Conservation (phyloP, 2,888 invertebrate species). For the Shargacucullia verbasci region DNA sequence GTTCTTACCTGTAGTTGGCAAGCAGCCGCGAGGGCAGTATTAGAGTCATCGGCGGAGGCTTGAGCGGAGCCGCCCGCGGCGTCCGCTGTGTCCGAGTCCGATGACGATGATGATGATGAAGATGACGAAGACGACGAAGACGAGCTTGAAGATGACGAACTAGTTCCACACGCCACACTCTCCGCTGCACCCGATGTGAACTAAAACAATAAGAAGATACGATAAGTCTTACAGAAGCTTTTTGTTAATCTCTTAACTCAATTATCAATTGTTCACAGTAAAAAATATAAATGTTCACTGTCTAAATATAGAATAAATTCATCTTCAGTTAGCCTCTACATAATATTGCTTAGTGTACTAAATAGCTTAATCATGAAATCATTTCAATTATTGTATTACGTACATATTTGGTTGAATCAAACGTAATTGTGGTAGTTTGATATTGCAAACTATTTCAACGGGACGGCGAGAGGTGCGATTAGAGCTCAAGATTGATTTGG, state of each 20-base stretch:
- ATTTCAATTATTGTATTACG: conserved; percentile 36
- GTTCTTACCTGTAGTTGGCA: conserved; percentile 86
- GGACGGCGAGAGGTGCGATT: conserved; percentile 74
- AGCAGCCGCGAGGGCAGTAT: conserved; percentile 88
- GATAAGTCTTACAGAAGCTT: neutral
- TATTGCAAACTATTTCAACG: conserved; percentile 67
- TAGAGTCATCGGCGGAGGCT: conserved; percentile 85
- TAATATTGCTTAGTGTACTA: too few relatives aligned
- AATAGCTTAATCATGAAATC: conserved; percentile 25
- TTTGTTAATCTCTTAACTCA: conserved; percentile 21
- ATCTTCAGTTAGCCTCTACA: too few relatives aligned
- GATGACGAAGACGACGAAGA: conserved; percentile 84
- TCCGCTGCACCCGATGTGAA: conserved; percentile 79
- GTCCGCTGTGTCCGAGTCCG: conserved; percentile 83
- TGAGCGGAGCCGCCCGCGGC: conserved; percentile 79
- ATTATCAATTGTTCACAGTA: too few relatives aligned
- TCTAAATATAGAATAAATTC: too few relatives aligned
- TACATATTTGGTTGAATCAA: conserved; percentile 45
- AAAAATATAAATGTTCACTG: too few relatives aligned
- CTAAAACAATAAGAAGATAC: conserved; percentile 57
- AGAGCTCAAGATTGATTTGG: conserved; percentile 80
- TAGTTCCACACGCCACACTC: conserved; percentile 80
- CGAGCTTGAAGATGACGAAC: conserved; percentile 82
- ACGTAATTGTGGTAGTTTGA: conserved; percentile 56
- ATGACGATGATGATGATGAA: conserved; percentile 84